phyloP scores from a whole-genome alignment of 2,888 invertebrate species.

The Pseudococcus viburni region DNA sequence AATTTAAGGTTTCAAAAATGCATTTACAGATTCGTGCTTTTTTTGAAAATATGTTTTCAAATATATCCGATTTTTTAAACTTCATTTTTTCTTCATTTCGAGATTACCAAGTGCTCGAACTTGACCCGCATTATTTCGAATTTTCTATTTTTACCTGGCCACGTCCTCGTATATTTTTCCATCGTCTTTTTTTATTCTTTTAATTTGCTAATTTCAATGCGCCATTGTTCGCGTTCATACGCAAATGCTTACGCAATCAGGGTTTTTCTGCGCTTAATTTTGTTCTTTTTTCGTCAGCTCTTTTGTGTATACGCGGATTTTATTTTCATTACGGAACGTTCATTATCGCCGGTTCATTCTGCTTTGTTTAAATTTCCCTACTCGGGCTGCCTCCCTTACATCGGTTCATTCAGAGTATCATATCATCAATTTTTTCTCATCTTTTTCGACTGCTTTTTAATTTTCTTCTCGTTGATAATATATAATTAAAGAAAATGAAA shows the following conservation, averaged over 20 bases:
- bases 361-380: slow-evolving; percentile 12
- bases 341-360: background rate
- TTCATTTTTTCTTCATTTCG: too few species aligned
- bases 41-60: too few species aligned
- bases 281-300: background rate
- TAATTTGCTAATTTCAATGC: background rate
- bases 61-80: too few species aligned
- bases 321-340: background rate
- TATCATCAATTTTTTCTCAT: background rate
- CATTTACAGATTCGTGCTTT: too few species aligned
- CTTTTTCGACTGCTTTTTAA: background rate
- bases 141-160: background rate
- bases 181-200: background rate
- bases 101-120: background rate
- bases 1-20: too few species aligned
- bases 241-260: background rate
- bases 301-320: background rate
- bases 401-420: background rate
- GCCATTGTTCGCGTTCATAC: background rate
- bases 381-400: background rate
- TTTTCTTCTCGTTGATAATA: background rate
- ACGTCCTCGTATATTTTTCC: background rate
- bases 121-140: background rate
- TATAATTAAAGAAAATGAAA: background rate
- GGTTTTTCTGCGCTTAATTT: background rate